phyloP scores from a whole-genome alignment of 2,797 vertebrate species.

The Salarias fasciatus region DNA sequence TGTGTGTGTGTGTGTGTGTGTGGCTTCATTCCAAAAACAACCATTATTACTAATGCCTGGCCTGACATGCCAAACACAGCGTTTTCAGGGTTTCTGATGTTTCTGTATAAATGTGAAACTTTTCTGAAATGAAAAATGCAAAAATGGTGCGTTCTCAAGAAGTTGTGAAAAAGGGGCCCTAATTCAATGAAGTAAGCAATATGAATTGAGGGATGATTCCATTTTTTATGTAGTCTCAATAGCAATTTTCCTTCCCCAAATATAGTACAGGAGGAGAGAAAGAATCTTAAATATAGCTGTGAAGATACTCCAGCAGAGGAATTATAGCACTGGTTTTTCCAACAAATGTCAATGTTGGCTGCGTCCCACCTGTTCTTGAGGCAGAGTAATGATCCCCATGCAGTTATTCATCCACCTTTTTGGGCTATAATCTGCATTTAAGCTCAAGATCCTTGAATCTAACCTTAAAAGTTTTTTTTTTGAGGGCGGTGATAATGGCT shows the following conservation, averaged over 20 bases:
- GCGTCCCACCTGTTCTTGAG: conserved; percentile 22
- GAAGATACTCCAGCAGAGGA: conserved; percentile 26
- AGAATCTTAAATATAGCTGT: conserved; percentile 15
- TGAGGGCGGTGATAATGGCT: conserved; percentile 20
- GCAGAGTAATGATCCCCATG: conserved; percentile 29
- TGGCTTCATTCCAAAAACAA: too few relatives aligned
- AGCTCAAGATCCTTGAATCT: conserved; percentile 33
- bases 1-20: too few relatives aligned
- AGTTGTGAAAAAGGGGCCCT: too few relatives aligned
- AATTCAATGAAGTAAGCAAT: too few relatives aligned
- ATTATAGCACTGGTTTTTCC: conserved; percentile 33
- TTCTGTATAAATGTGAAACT: too few relatives aligned
- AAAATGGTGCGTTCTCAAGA: too few relatives aligned
- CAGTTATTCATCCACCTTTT: conserved; percentile 49
- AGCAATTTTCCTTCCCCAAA: background rate
- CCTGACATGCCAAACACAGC: too few relatives aligned
- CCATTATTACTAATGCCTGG: too few relatives aligned
- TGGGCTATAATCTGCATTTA: conserved; percentile 43
- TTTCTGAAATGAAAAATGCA: too few relatives aligned
- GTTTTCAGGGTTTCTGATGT: too few relatives aligned
- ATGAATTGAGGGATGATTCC: too few relatives aligned
- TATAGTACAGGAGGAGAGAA: background rate
- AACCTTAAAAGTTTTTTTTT: conserved; percentile 53
- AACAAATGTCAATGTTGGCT: conserved; percentile 8
- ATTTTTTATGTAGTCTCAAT: too few relatives aligned